phyloP scores from a whole-genome alignment of 2,797 vertebrate genomes.

The Gorsachius magnificus region DNA sequence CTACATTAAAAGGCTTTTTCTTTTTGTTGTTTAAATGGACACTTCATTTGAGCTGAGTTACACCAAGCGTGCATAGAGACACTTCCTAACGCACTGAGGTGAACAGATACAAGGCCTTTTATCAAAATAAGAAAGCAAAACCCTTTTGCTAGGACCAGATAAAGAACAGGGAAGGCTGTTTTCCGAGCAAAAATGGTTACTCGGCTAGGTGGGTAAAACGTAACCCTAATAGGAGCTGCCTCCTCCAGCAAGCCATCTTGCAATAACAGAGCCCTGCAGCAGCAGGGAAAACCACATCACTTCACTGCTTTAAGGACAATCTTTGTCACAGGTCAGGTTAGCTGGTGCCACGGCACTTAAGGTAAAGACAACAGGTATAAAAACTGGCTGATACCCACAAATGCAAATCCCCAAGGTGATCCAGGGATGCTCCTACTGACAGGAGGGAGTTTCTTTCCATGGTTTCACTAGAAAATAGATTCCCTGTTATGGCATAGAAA shows the following conservation, averaged over 20 bases:
- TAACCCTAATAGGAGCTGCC: accelerated
- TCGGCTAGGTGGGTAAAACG: neutral
- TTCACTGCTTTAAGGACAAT: neutral
- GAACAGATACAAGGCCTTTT: neutral
- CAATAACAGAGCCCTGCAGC: accelerated
- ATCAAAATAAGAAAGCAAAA: neutral
- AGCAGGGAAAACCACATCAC: accelerated
- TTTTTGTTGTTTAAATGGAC: neutral
- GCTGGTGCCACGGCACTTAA: neutral
- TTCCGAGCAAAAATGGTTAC: neutral
- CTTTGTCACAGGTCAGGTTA: neutral
- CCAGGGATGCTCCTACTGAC: neutral
- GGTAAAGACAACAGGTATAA: neutral
- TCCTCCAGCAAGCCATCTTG: neutral
- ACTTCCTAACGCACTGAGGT: neutral
- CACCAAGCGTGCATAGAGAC: accelerated
- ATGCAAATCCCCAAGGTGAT: neutral
- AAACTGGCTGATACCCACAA: neutral
- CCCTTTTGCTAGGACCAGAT: neutral
- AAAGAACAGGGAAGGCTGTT: neutral
- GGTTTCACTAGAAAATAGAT: neutral
- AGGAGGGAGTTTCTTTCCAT: neutral
- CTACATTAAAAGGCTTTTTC: neutral
- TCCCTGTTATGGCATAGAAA: neutral
- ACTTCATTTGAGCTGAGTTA: neutral